These are phyloP conservation scores for Onychomys leucogaster DNA, from an alignment of 2,797 vertebrate genomes.

Conservation along the genomic window DNA sequence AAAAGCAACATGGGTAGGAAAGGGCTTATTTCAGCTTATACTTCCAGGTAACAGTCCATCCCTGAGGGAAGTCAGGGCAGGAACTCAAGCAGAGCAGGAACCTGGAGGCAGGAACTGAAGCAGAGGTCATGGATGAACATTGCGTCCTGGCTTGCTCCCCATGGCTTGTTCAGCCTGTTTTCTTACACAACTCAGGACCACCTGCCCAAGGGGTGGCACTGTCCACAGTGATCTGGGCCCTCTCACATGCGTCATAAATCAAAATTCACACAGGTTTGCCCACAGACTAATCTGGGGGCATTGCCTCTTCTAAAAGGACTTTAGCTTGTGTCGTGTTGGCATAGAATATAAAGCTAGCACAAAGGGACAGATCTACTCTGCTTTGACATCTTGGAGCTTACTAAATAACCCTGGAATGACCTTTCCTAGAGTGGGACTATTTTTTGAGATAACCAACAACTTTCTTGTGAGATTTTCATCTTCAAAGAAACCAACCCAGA, in stretches of 20 bases:
- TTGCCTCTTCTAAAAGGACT: background rate
- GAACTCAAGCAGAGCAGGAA: background rate
- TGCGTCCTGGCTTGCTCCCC: background rate
- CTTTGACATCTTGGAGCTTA: background rate
- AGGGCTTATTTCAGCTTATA: background rate
- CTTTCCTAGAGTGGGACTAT: background rate
- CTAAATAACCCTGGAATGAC: background rate
- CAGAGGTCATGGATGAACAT: background rate
- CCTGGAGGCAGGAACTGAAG: background rate
- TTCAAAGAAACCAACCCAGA: background rate
- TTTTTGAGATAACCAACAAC: background rate
- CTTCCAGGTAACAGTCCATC: background rate
- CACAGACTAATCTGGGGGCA: background rate
- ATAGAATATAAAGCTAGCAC: background rate
- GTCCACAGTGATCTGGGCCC: background rate
- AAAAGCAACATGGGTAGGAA: background rate
- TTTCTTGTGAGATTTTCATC: background rate
- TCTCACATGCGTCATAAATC: background rate
- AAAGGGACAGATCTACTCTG: background rate
- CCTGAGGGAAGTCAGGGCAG: background rate
- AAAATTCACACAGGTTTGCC: background rate
- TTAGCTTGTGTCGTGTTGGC: background rate
- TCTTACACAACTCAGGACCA: background rate
- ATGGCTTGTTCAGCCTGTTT: background rate
- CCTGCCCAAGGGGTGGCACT: background rate